Percentiles rank a stretch among this genome's conserved stretches.
Conservation (phyloP, 2,888 invertebrate genomes). For the Fissipunctia ypsillon region DNA sequence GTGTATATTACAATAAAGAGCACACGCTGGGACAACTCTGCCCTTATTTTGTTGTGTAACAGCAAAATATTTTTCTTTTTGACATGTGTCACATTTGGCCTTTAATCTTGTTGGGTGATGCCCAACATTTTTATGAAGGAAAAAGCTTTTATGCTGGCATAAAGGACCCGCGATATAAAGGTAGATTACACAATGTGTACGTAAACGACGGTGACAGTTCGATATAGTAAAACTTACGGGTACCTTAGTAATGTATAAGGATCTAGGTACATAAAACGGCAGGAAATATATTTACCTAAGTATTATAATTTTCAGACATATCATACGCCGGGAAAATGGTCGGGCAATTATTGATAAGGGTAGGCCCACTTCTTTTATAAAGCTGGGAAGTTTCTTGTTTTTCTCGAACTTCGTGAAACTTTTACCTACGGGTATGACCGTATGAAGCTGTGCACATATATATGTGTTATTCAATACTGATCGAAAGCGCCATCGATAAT, state of each 20-base stretch:
- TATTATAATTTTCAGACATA: background rate
- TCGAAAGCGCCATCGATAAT: background rate
- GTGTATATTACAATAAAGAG: too few relatives aligned
- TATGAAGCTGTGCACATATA: background rate
- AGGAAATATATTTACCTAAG: background rate
- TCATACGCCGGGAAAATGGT: too few relatives aligned
- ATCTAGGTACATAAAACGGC: background rate
- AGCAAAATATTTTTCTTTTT: slow-evolving; percentile 53
- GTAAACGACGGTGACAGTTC: slow-evolving; percentile 22
- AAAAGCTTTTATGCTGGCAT: slow-evolving; percentile 54
- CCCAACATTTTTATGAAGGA: slow-evolving; percentile 53
- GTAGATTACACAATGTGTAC: slow-evolving; percentile 44
- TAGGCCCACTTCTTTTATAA: background rate
- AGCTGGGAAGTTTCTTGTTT: background rate
- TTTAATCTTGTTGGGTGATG: slow-evolving; percentile 56
- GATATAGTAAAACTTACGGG: slow-evolving; percentile 15
- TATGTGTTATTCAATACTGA: background rate
- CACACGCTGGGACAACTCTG: slow-evolving; percentile 22
- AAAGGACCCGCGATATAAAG: slow-evolving; percentile 56
- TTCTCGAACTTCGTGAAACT: background rate
- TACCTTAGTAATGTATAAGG: slow-evolving; percentile 2
- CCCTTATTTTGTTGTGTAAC: slow-evolving; percentile 43
- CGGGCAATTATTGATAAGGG: background rate
- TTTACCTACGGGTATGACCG: background rate
- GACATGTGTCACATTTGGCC: slow-evolving; percentile 56